A percentile compares a stretch with the other conserved stretches of the same genome.
phyloP scores from a whole-genome alignment of 2,888 invertebrate species.

The Temnothorax ravouxi region DNA sequence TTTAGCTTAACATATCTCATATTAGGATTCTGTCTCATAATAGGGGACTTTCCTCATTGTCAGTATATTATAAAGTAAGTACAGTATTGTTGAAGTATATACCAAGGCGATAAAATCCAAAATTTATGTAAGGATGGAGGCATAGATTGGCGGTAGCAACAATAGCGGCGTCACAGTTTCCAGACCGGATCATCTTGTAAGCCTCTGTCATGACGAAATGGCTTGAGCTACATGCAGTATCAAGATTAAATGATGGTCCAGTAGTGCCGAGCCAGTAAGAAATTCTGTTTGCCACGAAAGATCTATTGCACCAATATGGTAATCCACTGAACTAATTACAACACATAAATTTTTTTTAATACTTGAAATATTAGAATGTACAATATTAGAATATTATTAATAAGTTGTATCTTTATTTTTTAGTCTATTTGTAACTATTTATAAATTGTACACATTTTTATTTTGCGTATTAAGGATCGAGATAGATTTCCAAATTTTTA shows the following conservation, averaged over 20 bases:
- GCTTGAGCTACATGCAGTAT: slow-evolving; percentile 3
- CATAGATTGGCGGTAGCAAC: background rate
- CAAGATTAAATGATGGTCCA: background rate
- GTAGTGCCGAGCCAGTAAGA: slow-evolving; percentile 92
- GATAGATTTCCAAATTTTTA: background rate
- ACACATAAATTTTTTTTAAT: background rate
- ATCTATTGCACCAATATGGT: slow-evolving; percentile 90
- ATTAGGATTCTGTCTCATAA: no score
- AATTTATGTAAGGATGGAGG: background rate
- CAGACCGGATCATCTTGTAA: background rate
- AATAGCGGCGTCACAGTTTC: background rate
- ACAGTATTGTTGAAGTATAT: background rate
- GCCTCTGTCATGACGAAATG: slow-evolving; percentile 60
- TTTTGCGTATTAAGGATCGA: background rate
- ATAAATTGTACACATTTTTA: background rate
- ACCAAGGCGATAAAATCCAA: background rate
- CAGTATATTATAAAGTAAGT: background rate
- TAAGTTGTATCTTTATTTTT: no score
- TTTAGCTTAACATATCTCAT: no score
- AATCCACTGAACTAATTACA: slow-evolving; percentile 92
- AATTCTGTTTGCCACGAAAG: slow-evolving; percentile 96
- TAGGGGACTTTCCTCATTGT: no score
- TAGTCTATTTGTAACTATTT: background rate
- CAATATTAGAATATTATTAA: background rate
- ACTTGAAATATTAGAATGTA: background rate